These are phyloP conservation scores for Sula dactylatra DNA, from an alignment of 2,113 vertebrate species.

Conservation along the genomic window DNA sequence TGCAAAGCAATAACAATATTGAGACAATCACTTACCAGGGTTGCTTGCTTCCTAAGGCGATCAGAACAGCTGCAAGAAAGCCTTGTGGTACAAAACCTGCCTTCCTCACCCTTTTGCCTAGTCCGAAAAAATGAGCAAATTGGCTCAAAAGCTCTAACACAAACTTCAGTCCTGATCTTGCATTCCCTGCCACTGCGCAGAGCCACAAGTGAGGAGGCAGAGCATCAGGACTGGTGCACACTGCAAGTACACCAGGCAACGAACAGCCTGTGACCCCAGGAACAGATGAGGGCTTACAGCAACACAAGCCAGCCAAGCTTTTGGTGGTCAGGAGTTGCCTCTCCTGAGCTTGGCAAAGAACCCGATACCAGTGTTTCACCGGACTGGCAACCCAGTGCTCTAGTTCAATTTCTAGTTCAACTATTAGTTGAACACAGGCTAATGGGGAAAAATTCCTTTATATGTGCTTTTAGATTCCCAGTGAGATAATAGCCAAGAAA, in stretches of 20 bases:
- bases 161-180: background rate
- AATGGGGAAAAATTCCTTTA: background rate
- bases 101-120: background rate
- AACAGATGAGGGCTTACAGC: background rate
- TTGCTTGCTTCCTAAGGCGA: background rate
- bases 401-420: background rate
- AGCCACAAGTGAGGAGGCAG: background rate
- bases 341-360: background rate
- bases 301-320: background rate
- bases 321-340: fast-evolving
- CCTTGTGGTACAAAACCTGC: background rate
- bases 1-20: background rate
- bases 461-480: slow-evolving; percentile 30
- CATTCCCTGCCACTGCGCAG: background rate
- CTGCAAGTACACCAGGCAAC: background rate
- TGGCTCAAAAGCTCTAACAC: background rate
- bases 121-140: background rate
- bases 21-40: background rate
- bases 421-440: background rate
- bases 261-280: fast-evolving
- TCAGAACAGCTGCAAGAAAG: background rate
- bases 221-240: fast-evolving
- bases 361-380: background rate
- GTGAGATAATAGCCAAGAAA: background rate
- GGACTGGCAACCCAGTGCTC: background rate